Conservation (phyloP, 2,113 vertebrate species). For the Falco punctatus region DNA sequence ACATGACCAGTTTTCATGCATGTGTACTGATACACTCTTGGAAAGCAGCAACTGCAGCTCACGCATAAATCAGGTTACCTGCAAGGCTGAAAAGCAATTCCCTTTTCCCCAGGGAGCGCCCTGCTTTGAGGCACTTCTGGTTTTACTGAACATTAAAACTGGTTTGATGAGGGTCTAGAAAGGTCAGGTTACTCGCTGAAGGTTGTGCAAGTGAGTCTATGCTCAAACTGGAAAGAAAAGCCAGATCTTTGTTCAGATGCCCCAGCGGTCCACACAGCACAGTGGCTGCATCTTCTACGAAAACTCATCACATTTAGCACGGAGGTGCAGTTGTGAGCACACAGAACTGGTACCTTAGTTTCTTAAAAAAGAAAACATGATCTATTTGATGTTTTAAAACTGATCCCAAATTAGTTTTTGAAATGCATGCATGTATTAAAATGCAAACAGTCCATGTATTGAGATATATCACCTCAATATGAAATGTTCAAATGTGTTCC, state of each 20-base stretch:
- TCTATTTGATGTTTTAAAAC: neutral
- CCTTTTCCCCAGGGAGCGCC: neutral
- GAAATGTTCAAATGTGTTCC: neutral
- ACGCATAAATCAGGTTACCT: neutral
- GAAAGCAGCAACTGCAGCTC: neutral
- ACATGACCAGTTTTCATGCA: neutral
- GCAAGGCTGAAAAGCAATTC: neutral
- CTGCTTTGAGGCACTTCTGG: neutral
- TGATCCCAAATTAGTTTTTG: neutral
- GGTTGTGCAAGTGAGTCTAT: neutral
- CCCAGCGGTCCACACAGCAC: neutral
- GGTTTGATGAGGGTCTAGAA: neutral
- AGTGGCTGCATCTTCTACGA: neutral
- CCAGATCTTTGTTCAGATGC: neutral
- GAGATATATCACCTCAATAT: neutral
- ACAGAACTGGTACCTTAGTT: neutral
- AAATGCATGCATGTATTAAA: neutral
- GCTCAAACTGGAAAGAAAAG: neutral
- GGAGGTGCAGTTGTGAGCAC: neutral
- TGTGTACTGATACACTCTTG: neutral
- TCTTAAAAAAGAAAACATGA: neutral
- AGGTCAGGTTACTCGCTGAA: neutral
- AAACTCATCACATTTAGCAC: neutral
- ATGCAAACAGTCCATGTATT: neutral
- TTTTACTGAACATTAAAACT: neutral